Percentiles rank a stretch among this genome's conserved stretches.
phyloP scores from a whole-genome alignment of 2,888 invertebrate species.

The Nephrotoma appendiculata region DNA sequence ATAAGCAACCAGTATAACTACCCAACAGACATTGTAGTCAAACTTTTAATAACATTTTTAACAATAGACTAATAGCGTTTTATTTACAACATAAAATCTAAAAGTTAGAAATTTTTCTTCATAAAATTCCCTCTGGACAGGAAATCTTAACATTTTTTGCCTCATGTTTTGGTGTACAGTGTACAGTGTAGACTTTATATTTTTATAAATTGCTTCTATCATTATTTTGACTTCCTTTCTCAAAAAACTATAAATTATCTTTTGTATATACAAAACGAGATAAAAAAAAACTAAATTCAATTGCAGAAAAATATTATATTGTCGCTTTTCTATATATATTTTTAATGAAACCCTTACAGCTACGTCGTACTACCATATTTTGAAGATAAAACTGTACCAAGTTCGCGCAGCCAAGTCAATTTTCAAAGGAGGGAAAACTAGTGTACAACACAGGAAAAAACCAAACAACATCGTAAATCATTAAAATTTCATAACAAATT shows the following conservation, averaged over 20 bases:
- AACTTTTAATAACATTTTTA: background rate
- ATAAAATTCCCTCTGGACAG: background rate
- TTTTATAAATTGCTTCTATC: background rate
- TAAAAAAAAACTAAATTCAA: background rate
- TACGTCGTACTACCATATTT: background rate
- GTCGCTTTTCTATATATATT: background rate
- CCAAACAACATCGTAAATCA: background rate
- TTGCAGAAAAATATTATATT: background rate
- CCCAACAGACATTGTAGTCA: background rate
- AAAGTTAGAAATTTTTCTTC: background rate
- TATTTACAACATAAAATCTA: background rate
- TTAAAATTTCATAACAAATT: background rate
- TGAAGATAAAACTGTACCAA: no score
- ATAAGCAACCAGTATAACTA: background rate
- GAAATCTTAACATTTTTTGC: background rate
- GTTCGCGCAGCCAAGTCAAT: background rate
- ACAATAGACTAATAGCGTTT: background rate
- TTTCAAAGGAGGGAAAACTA: background rate
- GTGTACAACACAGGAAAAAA: background rate
- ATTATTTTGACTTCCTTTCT: background rate
- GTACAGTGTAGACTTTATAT: background rate
- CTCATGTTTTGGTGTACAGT: background rate
- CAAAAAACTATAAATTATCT: background rate
- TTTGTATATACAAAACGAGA: background rate
- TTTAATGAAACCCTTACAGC: background rate